phyloP scores from a whole-genome alignment of 2,888 invertebrate genomes.

The Leptinotarsa tumamoca region DNA sequence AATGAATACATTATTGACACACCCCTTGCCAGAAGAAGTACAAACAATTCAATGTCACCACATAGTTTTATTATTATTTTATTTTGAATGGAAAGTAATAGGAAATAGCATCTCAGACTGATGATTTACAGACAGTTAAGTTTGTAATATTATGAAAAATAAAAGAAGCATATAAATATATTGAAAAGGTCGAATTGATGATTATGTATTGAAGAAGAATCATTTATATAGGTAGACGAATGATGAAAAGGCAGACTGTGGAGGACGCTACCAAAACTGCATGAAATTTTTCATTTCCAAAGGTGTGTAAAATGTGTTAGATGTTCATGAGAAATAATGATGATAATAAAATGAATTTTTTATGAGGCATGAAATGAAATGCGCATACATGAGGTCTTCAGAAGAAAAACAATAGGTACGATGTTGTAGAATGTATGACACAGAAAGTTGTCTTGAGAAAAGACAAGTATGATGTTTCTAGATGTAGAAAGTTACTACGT shows the following conservation, averaged over 20 bases:
- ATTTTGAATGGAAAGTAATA: too few relatives aligned
- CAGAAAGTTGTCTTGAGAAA: neutral
- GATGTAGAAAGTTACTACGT: neutral
- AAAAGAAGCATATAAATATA: neutral
- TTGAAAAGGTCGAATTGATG: neutral
- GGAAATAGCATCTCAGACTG: neutral
- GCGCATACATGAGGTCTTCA: neutral
- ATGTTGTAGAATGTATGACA: slow-evolving; percentile 3
- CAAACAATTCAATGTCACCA: too few relatives aligned
- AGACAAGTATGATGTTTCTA: too few relatives aligned
- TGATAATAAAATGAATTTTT: neutral
- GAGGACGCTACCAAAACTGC: slow-evolving; percentile 10
- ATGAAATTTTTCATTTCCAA: neutral
- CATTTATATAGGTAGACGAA: neutral
- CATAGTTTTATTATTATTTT: too few relatives aligned
- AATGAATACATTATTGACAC: too few relatives aligned
- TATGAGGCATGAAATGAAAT: neutral
- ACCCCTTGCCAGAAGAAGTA: too few relatives aligned
- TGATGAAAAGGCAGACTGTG: neutral
- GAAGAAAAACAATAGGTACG: neutral
- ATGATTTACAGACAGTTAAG: neutral
- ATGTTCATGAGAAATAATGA: neutral
- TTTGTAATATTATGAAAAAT: neutral
- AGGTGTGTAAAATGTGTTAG: neutral
- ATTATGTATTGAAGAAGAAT: neutral